Percentiles rank a stretch among this genome's conserved stretches.
Evolutionary conservation across 2,797 vertebrate species (phyloP).

Genomic region (Ibycter americanus): DNA sequence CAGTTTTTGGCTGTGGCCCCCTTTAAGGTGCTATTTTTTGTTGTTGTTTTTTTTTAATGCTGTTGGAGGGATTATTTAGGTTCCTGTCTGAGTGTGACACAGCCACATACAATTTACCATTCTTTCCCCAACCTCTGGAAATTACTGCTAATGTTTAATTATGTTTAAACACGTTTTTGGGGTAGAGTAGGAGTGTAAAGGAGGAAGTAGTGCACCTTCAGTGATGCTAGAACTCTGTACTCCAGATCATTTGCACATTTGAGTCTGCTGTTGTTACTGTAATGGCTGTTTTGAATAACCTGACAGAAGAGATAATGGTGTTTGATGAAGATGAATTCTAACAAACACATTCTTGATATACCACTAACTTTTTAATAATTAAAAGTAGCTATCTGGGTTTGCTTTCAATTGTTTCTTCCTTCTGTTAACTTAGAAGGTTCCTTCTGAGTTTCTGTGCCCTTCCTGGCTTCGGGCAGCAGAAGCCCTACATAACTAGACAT

Average conservation of each 20-base stretch:
- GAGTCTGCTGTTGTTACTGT: constrained; percentile 63
- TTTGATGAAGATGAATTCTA: not conserved
- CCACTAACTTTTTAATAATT: constrained; percentile 37
- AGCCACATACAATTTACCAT: constrained; percentile 37
- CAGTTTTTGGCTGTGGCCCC: constrained; percentile 44
- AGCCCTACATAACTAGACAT: constrained; percentile 49
- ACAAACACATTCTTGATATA: constrained; percentile 30
- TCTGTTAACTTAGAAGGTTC: constrained; percentile 28
- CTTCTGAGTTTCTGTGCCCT: constrained; percentile 30
- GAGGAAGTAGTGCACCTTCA: constrained; percentile 30
- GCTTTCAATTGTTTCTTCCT: constrained; percentile 37
- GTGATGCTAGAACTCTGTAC: constrained; percentile 60
- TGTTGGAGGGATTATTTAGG: constrained; percentile 34
- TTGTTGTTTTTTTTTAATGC: not conserved
- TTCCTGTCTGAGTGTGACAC: constrained; percentile 58
- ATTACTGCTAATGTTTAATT: not conserved
- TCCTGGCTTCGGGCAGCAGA: constrained; percentile 63
- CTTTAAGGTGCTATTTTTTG: constrained; percentile 50
- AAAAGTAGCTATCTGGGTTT: constrained; percentile 46
- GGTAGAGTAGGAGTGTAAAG: constrained; percentile 23
- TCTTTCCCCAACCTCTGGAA: constrained; percentile 23
- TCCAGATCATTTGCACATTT: constrained; percentile 65
- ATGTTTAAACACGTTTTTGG: not conserved
- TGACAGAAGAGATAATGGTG: not conserved
- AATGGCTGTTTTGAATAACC: constrained; percentile 62